phyloP scores from a whole-genome alignment of 2,797 vertebrate genomes.

The Anguilla megastoma region DNA sequence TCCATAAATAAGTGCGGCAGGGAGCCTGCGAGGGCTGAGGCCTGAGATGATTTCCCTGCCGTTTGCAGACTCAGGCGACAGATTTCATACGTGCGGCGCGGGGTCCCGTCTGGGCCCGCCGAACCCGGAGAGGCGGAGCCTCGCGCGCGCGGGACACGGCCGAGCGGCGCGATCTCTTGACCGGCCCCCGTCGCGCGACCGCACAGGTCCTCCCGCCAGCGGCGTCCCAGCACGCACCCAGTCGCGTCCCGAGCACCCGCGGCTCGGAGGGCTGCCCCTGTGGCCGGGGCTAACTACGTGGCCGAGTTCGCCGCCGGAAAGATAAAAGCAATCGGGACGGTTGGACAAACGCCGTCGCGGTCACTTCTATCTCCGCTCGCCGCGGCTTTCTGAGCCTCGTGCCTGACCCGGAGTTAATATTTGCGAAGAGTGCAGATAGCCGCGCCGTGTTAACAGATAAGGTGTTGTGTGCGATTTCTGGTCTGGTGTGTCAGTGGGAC shows the following conservation, averaged over 20 bases:
- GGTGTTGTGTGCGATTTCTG: slow-evolving; percentile 57
- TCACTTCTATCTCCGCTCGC: background rate
- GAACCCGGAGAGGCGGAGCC: slow-evolving; percentile 33
- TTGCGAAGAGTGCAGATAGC: slow-evolving; percentile 35
- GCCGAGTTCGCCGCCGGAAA: background rate
- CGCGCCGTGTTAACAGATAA: slow-evolving; percentile 35
- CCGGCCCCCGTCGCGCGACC: slow-evolving; percentile 21
- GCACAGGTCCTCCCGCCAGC: background rate
- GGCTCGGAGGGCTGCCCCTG: background rate
- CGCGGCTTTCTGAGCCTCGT: too few species aligned
- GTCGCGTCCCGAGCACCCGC: background rate
- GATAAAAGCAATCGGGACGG: background rate
- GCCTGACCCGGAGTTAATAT: slow-evolving; percentile 8
- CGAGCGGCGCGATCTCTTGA: background rate
- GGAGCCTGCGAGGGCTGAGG: slow-evolving; percentile 29
- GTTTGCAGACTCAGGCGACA: slow-evolving; percentile 36
- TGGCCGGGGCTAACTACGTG: background rate
- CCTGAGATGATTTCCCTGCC: slow-evolving; percentile 43
- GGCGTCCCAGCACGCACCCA: background rate
- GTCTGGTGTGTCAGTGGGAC: slow-evolving; percentile 39
- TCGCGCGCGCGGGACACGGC: background rate
- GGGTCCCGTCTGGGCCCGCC: slow-evolving; percentile 47
- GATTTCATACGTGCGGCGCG: slow-evolving; percentile 33
- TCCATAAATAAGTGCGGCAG: slow-evolving; percentile 69
- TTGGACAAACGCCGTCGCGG: background rate